A percentile compares a stretch with the other conserved stretches of the same genome.
phyloP scores from a whole-genome alignment of 1,140 invertebrate genomes.

The Drosophila kanapiae region DNA sequence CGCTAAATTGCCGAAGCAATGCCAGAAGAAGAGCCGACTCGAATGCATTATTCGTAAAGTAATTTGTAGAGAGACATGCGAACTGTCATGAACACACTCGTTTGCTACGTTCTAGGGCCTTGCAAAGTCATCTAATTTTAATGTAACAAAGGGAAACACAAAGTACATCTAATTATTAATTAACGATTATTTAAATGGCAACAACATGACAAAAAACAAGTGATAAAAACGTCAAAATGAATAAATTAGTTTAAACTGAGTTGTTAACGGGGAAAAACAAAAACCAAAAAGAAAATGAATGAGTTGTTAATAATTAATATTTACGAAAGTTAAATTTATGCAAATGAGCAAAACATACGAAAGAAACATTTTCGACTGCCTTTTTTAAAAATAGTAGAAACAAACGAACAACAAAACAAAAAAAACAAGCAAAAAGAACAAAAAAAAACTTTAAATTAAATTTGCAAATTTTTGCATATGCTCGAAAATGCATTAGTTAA shows the following conservation, averaged over 20 bases:
- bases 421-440: slow-evolving; percentile 27
- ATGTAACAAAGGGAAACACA: slow-evolving; percentile 81
- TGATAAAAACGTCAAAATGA: slow-evolving; percentile 66
- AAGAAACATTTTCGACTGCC: slow-evolving; percentile 79
- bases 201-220: slow-evolving; percentile 61
- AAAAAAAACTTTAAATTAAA: slow-evolving; percentile 53
- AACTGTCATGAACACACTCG: slow-evolving; percentile 41
- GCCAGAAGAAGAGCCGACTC: slow-evolving; percentile 34
- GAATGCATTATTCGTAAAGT: slow-evolving; percentile 38
- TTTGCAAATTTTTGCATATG: slow-evolving; percentile 67
- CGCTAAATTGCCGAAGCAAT: slow-evolving; percentile 48
- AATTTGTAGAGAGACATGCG: slow-evolving; percentile 39
- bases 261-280: slow-evolving; percentile 52
- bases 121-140: slow-evolving; percentile 72
- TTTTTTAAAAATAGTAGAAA: slow-evolving; percentile 72
- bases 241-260: slow-evolving; percentile 60
- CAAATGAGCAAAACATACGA: slow-evolving; percentile 59
- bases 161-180: slow-evolving; percentile 74
- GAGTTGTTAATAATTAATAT: slow-evolving; percentile 68
- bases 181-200: slow-evolving; percentile 51
- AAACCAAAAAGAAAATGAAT: slow-evolving; percentile 46
- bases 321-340: slow-evolving; percentile 52
- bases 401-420: slow-evolving; percentile 25
- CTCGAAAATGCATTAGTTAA: slow-evolving; percentile 73
- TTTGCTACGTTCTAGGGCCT: slow-evolving; percentile 63